Evolutionary conservation across 2,113 vertebrate genomes (phyloP).

Genomic region (Lampris megalopsis): DNA sequence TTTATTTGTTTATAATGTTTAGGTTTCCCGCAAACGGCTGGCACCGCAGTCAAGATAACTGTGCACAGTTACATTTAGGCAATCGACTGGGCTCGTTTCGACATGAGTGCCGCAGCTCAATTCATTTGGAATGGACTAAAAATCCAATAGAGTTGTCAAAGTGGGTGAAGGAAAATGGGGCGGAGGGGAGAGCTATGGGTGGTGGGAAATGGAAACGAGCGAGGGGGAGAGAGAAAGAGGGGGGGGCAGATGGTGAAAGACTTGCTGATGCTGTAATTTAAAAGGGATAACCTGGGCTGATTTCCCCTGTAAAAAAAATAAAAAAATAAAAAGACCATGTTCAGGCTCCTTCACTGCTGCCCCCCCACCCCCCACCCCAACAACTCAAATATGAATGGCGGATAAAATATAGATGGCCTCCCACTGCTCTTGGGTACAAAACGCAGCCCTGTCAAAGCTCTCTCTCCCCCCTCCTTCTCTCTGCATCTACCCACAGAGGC

Average conservation of each 20-base stretch:
- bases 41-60: conserved; percentile 73
- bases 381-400: conserved; percentile 51
- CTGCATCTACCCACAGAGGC: conserved; percentile 22
- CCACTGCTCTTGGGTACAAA: conserved; percentile 47
- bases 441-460: conserved; percentile 26
- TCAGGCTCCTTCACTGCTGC: conserved; percentile 7
- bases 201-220: conserved; percentile 33
- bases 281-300: conserved; percentile 55
- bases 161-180: conserved; percentile 42
- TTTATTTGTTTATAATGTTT: conserved; percentile 87
- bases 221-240: conserved; percentile 25
- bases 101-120: conserved; percentile 71
- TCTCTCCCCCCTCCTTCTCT: neutral
- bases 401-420: conserved; percentile 65
- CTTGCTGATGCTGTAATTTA: conserved; percentile 51
- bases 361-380: conserved; percentile 1
- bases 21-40: conserved; percentile 77
- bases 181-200: conserved; percentile 32
- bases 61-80: conserved; percentile 83
- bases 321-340: conserved; percentile 29
- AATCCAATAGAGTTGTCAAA: conserved; percentile 69
- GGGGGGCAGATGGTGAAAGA: neutral
- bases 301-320: conserved; percentile 29
- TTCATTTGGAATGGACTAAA: conserved; percentile 74
- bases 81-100: conserved; percentile 80